Base-by-base conservation (phyloP, 2,888 invertebrate genomes). In the Ptychoptera contaminata region DNA sequence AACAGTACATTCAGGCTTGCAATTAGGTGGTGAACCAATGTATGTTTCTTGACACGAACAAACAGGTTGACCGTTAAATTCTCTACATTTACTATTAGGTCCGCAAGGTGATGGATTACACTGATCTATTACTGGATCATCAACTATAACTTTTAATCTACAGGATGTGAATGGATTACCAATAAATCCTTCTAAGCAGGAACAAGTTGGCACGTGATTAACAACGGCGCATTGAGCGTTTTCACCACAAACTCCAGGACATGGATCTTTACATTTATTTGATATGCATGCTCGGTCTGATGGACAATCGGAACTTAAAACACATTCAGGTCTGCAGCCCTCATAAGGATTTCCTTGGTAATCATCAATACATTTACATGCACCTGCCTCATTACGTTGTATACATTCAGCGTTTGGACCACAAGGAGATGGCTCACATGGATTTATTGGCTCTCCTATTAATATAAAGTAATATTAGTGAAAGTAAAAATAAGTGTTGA, bases 311-410 rank as follows among this genome's bases (percentile, higher is more conserved):
- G 86, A 79, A 60, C 83, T 88, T 2, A 86, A 70, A 32, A 87
- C 80, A 61, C 90, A 90, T 68, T 90, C 88, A 2, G 88, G 88
- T 51, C 85, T 74, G 56, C 90, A 87, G 37, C 82, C 82, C 62
- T 84, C 82, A 55, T 86, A 86, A 4, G 88, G 87, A 65, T 87
- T 86, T 45, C 88, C 88, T 58, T 77, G 77, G 58, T 85, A 85
- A 53, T 83, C 83, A 55, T 79, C 74, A 49, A 85, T 74, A 56
- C 87, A 90, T 36, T 76, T 75, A 58, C 87, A 88, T 43, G 84
- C 76, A 16, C 85, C 86, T 29, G 80, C 83, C 34, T 80, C 82
- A 54, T 84, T 82, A 49, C 79, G 72, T 64, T 77, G 76, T 60
- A 63, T 86, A 82, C 57, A 83, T 67, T 54, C 79, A 2, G 90